phyloP scores from a whole-genome alignment of 2,797 vertebrate genomes.

The Apogon hyalosoma region DNA sequence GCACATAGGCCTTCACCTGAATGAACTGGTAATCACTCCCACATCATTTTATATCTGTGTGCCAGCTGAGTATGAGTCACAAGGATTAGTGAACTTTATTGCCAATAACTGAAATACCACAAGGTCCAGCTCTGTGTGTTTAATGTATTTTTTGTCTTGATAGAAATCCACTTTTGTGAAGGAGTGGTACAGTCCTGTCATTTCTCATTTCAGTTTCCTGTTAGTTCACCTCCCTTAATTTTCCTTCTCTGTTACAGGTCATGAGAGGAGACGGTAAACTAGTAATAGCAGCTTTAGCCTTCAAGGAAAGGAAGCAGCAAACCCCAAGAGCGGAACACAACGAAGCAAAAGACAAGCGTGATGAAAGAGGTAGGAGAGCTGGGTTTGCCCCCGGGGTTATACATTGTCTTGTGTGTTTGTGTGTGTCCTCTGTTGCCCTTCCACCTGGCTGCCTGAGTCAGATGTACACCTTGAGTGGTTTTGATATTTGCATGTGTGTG shows the following conservation, averaged over 20 bases:
- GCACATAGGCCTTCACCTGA: neutral
- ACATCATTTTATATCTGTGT: conserved; percentile 25
- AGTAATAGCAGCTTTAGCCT: conserved; percentile 27
- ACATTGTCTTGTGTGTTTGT: conserved; percentile 27
- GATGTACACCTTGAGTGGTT: conserved; percentile 42
- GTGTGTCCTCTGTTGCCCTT: conserved; percentile 44
- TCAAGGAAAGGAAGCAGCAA: conserved; percentile 25
- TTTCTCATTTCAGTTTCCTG: conserved; percentile 11
- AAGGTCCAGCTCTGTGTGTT: neutral
- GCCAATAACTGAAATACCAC: conserved; percentile 13
- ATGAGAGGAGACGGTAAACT: conserved; percentile 29
- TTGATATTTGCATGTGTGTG: conserved; percentile 51
- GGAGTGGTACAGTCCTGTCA: too few species aligned
- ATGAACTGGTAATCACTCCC: neutral
- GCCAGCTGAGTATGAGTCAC: neutral
- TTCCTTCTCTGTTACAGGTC: conserved; percentile 50
- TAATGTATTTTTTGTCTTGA: conserved; percentile 18
- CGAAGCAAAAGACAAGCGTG: conserved; percentile 33
- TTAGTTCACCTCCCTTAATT: conserved; percentile 35
- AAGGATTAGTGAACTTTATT: conserved; percentile 32
- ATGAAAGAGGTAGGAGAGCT: conserved; percentile 64
- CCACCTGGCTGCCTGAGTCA: conserved; percentile 53
- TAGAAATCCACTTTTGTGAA: neutral
- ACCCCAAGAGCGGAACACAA: conserved; percentile 22
- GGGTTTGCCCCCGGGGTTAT: conserved; percentile 27